phyloP scores from a whole-genome alignment of 2,113 vertebrate genomes.

The Urocitellus parryii region DNA sequence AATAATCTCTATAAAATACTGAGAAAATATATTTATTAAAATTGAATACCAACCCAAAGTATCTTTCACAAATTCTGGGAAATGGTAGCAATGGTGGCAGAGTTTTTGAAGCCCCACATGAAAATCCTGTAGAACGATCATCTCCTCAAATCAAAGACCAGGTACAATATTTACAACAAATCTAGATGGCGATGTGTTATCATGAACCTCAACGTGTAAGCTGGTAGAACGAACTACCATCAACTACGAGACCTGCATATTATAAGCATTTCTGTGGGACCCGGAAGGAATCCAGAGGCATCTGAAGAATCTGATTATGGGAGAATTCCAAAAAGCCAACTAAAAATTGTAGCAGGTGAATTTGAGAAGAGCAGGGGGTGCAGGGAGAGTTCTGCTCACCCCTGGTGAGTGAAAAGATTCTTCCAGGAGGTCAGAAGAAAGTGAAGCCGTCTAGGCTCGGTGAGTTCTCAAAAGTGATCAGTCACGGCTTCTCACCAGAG shows the following conservation, averaged over 20 bases:
- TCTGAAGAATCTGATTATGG: background rate
- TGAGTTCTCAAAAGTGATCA: background rate
- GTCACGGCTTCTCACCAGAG: background rate
- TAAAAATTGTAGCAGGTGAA: background rate
- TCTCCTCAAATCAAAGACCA: background rate
- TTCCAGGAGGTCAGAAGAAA: background rate
- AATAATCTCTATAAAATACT: background rate
- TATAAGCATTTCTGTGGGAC: background rate
- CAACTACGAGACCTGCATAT: background rate
- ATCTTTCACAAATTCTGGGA: background rate
- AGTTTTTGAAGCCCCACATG: background rate
- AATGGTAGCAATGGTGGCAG: background rate
- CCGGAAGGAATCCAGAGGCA: background rate
- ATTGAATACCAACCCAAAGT: background rate
- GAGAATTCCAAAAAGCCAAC: background rate
- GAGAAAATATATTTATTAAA: background rate
- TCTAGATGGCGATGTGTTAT: background rate
- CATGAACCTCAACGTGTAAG: background rate
- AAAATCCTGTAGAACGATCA: background rate
- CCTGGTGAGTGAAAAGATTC: background rate
- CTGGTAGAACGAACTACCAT: background rate
- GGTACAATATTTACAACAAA: background rate
- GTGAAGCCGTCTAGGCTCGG: background rate
- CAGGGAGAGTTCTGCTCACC: background rate
- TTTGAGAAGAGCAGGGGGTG: background rate